Conservation (phyloP, 2,797 vertebrate species). For the Rhinatrema bivittatum region DNA sequence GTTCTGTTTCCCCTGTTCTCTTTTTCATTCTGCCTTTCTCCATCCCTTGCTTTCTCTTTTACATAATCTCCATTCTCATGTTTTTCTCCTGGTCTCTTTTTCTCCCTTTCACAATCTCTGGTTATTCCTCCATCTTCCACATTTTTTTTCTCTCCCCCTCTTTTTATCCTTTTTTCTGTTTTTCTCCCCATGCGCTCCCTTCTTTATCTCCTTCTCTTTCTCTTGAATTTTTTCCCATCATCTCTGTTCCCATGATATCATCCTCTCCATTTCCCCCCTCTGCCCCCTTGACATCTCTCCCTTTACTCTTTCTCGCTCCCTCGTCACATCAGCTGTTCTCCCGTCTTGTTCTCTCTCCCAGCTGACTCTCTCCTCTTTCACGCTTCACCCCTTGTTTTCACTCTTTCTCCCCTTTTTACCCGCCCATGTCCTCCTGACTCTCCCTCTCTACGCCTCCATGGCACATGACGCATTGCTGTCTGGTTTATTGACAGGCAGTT, state of each 20-base stretch:
- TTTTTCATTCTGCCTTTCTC: too few relatives aligned
- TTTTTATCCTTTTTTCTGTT: background rate
- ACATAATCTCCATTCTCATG: too few relatives aligned
- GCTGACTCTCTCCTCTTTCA: background rate
- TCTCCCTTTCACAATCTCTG: too few relatives aligned
- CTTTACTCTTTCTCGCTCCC: background rate
- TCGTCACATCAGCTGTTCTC: background rate
- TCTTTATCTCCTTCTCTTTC: background rate
- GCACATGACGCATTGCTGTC: background rate
- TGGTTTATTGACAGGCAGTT: conserved; percentile 86
- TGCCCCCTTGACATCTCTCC: background rate
- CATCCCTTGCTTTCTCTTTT: too few relatives aligned
- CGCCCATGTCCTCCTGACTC: background rate
- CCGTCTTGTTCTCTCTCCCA: background rate
- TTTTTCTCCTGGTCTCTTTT: too few relatives aligned
- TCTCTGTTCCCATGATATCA: background rate
- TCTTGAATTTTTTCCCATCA: background rate
- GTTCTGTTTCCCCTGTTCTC: too few relatives aligned
- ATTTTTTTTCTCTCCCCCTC: background rate
- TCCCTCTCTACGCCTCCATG: conserved; percentile 1
- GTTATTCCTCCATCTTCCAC: background rate
- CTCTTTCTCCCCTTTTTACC: background rate
- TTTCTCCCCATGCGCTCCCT: background rate
- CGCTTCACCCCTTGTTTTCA: background rate
- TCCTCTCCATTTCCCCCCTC: background rate